Conservation (phyloP, 1,140 invertebrate genomes). For the Ridgeia piscesae region DNA sequence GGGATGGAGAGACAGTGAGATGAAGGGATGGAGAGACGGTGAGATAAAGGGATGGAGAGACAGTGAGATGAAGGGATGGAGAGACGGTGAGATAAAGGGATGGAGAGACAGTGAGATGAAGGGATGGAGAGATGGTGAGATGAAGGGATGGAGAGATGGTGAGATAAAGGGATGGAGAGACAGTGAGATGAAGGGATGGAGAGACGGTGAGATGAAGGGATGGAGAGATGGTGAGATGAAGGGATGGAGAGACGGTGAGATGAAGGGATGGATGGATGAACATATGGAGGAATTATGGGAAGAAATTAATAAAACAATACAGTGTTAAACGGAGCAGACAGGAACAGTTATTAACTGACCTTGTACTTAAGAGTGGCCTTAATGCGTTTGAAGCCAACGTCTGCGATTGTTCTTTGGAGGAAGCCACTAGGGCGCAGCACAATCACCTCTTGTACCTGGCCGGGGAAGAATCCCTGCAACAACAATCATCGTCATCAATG, state of each 20-base stretch:
- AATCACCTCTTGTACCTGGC: conserved; percentile 88
- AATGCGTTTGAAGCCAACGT: conserved; percentile 91
- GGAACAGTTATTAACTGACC: conserved; percentile 57
- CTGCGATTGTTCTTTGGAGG: conserved; percentile 91
- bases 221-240: not conserved
- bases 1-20: not conserved
- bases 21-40: not conserved
- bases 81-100: not conserved
- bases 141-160: not conserved
- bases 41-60: not conserved
- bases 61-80: not conserved
- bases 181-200: not conserved
- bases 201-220: not conserved
- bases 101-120: not conserved
- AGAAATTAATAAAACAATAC: not conserved
- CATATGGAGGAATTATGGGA: not conserved
- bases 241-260: not conserved
- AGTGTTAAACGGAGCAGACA: not conserved
- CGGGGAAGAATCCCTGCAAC: conserved; percentile 87
- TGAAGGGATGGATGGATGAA: not conserved
- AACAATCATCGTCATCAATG: not conserved
- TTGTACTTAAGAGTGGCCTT: conserved; percentile 93
- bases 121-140: not conserved
- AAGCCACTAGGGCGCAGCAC: conserved; percentile 89
- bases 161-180: not conserved